Percentiles rank a stretch among this genome's conserved stretches.
These are phyloP conservation scores for Eleutherodactylus coqui DNA, from an alignment of 2,797 vertebrate genomes.

Conservation along the genomic window DNA sequence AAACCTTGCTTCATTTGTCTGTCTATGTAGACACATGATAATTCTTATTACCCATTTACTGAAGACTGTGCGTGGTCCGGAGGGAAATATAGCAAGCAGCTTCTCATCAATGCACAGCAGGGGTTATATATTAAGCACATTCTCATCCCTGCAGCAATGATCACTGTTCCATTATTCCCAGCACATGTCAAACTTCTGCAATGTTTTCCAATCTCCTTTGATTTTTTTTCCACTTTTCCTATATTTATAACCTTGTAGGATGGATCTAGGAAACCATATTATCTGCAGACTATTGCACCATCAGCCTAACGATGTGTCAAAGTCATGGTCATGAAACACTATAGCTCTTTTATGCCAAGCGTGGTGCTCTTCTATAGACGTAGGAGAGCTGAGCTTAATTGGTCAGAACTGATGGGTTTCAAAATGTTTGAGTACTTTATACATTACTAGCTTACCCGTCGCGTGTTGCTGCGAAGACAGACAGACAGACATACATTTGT, in stretches of 20 bases:
- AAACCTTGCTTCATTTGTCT: constrained; percentile 55
- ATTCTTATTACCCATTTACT: constrained; percentile 55
- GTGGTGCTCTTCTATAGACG: not conserved
- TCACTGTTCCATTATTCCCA: constrained; percentile 38
- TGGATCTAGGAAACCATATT: not conserved
- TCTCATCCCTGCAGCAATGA: constrained; percentile 20
- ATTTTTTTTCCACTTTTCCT: not conserved
- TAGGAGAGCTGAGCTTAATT: not conserved
- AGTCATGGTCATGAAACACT: not conserved
- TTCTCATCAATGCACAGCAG: constrained; percentile 36
- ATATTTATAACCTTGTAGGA: not conserved
- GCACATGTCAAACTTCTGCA: constrained; percentile 4
- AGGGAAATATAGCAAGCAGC: constrained; percentile 33
- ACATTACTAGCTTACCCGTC: no score
- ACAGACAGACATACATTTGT: no score
- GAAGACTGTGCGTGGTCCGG: constrained; percentile 25
- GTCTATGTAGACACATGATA: constrained; percentile 44
- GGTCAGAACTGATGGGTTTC: not conserved
- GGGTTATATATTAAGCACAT: constrained; percentile 10
- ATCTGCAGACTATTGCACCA: not conserved
- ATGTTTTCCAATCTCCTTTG: not conserved
- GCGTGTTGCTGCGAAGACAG: no score
- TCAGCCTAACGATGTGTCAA: not conserved
- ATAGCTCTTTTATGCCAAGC: not conserved
- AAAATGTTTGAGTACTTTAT: not conserved